Evolutionary conservation across 2,113 vertebrate genomes (phyloP).

Genomic region (Hippocampus abdominalis): DNA sequence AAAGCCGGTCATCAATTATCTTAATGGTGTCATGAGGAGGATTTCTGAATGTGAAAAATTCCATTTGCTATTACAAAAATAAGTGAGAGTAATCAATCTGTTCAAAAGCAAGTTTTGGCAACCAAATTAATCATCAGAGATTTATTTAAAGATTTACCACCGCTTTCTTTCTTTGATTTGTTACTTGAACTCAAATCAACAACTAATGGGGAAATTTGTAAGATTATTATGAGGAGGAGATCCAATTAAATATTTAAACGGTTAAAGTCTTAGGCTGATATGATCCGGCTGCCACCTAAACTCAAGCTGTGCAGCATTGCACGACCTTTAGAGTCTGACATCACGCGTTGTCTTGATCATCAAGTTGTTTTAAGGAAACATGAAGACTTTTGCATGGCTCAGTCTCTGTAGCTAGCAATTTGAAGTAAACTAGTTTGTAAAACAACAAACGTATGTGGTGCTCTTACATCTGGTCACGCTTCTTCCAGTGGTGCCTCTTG

Average conservation of each 20-base stretch:
- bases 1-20: too few relatives aligned
- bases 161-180: background rate
- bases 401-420: background rate
- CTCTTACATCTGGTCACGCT: constrained; percentile 50
- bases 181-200: background rate
- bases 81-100: too few relatives aligned
- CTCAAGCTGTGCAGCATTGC: too few relatives aligned
- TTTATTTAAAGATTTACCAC: background rate
- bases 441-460: background rate
- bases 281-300: background rate
- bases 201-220: background rate
- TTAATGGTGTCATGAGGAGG: too few relatives aligned
- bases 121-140: too few relatives aligned
- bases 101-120: too few relatives aligned
- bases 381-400: too few relatives aligned
- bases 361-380: too few relatives aligned
- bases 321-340: too few relatives aligned
- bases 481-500: constrained; percentile 45
- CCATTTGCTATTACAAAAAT: too few relatives aligned
- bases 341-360: too few relatives aligned
- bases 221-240: background rate
- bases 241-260: background rate
- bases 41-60: too few relatives aligned
- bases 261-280: background rate
- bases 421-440: background rate